phyloP scores from a whole-genome alignment of 2,888 invertebrate species.

The Siphonodentalium dalli region DNA sequence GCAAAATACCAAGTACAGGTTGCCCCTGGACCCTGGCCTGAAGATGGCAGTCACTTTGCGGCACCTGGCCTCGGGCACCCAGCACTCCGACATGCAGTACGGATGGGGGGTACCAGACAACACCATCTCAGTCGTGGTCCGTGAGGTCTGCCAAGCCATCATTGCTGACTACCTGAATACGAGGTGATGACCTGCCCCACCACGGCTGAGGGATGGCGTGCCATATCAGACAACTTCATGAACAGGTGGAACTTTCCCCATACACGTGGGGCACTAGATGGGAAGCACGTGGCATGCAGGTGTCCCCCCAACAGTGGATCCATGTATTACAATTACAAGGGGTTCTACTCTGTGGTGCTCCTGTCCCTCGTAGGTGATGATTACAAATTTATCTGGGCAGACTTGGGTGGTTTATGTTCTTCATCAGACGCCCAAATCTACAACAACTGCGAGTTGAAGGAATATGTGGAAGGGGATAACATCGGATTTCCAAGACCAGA shows the following conservation, averaged over 20 bases:
- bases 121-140: slow-evolving; percentile 26
- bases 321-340: slow-evolving; percentile 19
- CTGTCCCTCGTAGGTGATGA: slow-evolving; percentile 29
- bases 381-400: slow-evolving; percentile 32
- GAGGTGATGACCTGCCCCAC: slow-evolving; percentile 22
- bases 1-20: slow-evolving; percentile 15
- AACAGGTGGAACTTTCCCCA: slow-evolving; percentile 19
- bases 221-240: no score
- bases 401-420: slow-evolving; percentile 21
- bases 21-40: slow-evolving; percentile 19
- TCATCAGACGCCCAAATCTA: slow-evolving; percentile 24
- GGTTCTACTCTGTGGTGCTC: no score
- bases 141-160: slow-evolving; percentile 31
- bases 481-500: slow-evolving; percentile 26
- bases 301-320: slow-evolving; percentile 11
- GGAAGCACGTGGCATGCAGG: slow-evolving; percentile 4
- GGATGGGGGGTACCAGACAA: slow-evolving; percentile 32
- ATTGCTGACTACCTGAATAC: slow-evolving; percentile 23
- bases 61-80: slow-evolving; percentile 13
- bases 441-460: slow-evolving; percentile 21
- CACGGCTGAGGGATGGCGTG: slow-evolving; percentile 15
- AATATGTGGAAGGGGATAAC: slow-evolving; percentile 15
- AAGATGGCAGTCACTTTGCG: slow-evolving; percentile 22
- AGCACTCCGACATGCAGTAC: slow-evolving; percentile 17
- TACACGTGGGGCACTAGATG: slow-evolving; percentile 11